phyloP scores from a whole-genome alignment of 1,140 invertebrate genomes.

The Macrocentrus cingulum region DNA sequence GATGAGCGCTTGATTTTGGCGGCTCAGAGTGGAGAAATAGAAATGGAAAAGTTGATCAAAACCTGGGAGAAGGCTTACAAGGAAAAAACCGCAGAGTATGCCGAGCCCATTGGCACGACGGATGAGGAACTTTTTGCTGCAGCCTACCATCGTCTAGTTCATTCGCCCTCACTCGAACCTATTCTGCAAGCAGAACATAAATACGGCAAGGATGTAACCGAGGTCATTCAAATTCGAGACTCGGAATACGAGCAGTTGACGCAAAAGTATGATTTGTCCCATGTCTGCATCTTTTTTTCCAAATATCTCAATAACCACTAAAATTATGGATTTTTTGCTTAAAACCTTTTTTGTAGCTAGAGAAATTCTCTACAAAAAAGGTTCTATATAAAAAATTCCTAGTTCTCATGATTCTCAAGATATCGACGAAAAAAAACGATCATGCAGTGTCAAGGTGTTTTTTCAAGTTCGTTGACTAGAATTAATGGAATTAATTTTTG shows the following conservation, averaged over 20 bases:
- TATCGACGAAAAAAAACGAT: too few relatives aligned
- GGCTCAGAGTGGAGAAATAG: conserved; percentile 60
- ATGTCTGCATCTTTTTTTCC: too few relatives aligned
- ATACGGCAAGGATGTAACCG: conserved; percentile 71
- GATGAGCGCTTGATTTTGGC: conserved; percentile 60
- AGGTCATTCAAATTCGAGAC: conserved; percentile 68
- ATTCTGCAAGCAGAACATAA: conserved; percentile 78
- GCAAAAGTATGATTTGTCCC: conserved; percentile 62
- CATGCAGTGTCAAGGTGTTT: not conserved
- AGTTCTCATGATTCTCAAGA: too few relatives aligned
- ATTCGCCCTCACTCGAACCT: conserved; percentile 77
- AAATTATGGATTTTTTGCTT: too few relatives aligned
- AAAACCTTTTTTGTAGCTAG: too few relatives aligned
- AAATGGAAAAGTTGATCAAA: conserved; percentile 69
- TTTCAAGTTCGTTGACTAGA: conserved; percentile 29
- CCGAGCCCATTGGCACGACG: conserved; percentile 69
- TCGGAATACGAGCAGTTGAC: conserved; percentile 67
- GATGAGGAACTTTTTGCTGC: conserved; percentile 78
- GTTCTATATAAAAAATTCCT: too few relatives aligned
- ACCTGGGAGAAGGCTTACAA: conserved; percentile 71
- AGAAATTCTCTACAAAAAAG: too few relatives aligned
- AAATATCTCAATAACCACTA: too few relatives aligned
- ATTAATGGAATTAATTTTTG: conserved; percentile 18
- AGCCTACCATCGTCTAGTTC: conserved; percentile 79
- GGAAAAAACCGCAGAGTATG: conserved; percentile 68